These are phyloP conservation scores for Melanotaenia trifasciata DNA, from an alignment of 2,797 vertebrate species.

Conservation along the genomic window DNA sequence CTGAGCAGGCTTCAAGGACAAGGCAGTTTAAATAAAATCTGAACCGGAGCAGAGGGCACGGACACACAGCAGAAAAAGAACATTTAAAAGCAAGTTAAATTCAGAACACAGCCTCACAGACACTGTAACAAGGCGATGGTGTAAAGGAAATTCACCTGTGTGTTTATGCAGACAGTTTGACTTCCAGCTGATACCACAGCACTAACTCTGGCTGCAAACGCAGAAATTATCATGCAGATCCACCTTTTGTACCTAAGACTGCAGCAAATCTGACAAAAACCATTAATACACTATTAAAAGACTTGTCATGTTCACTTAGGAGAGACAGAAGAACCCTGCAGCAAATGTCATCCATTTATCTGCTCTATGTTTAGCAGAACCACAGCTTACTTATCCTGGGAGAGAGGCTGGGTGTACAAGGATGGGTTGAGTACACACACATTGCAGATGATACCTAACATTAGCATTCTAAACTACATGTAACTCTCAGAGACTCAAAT, in stretches of 20 bases:
- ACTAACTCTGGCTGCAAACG: constrained; percentile 36
- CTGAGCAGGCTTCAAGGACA: constrained; percentile 44
- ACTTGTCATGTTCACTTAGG: background rate
- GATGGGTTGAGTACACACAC: background rate
- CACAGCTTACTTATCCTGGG: background rate
- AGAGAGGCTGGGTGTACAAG: background rate
- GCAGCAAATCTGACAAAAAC: constrained; percentile 6
- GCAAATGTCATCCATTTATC: background rate
- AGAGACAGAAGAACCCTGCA: background rate
- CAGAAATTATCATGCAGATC: constrained; percentile 29
- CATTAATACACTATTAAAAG: constrained; percentile 20
- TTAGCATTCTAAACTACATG: background rate
- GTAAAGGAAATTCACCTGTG: constrained; percentile 43
- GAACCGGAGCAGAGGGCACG: constrained; percentile 42
- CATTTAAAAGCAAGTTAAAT: constrained; percentile 14
- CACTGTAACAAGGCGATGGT: constrained; percentile 9
- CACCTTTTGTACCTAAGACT: constrained; percentile 16
- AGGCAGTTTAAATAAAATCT: constrained; percentile 26
- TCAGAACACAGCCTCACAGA: constrained; percentile 31
- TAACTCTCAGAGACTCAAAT: background rate
- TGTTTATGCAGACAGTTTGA: constrained; percentile 68
- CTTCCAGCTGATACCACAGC: constrained; percentile 54
- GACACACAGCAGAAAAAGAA: constrained; percentile 26
- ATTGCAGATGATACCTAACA: background rate
- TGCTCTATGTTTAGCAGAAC: background rate